These are phyloP conservation scores for Apoda limacodes DNA, from an alignment of 2,888 invertebrate species.

Conservation along the genomic window DNA sequence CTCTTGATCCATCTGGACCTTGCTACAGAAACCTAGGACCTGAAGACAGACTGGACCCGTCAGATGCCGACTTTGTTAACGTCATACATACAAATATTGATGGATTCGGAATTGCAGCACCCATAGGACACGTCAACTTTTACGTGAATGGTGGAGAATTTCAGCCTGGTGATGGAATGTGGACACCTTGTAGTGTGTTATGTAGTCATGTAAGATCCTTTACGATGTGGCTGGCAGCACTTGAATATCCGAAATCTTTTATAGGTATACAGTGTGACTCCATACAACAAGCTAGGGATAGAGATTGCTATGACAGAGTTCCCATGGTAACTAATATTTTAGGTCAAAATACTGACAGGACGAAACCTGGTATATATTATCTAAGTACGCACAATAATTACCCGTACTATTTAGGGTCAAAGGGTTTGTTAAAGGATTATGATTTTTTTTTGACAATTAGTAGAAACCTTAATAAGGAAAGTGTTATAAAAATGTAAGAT, in stretches of 20 bases:
- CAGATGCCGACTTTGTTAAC: constrained; percentile 21
- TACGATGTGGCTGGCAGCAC: constrained; percentile 31
- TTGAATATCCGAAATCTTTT: constrained; percentile 30
- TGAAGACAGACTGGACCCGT: constrained; percentile 16
- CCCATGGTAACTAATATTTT: constrained; percentile 31
- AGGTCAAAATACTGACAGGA: constrained; percentile 28
- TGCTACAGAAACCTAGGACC: constrained; percentile 20
- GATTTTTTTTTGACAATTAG: constrained; percentile 22
- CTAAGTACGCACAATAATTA: constrained; percentile 30
- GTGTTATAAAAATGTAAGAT: constrained; percentile 17
- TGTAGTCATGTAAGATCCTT: constrained; percentile 34
- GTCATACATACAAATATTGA: constrained; percentile 20
- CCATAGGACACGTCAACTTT: constrained; percentile 22
- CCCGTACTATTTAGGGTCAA: constrained; percentile 40
- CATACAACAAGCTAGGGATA: constrained; percentile 30
- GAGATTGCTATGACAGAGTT: constrained; percentile 28
- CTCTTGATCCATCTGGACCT: constrained; percentile 22
- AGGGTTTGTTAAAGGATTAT: constrained; percentile 36
- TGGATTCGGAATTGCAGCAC: constrained; percentile 18
- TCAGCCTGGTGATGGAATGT: constrained; percentile 31
- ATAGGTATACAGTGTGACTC: constrained; percentile 35
- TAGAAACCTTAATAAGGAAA: constrained; percentile 12
- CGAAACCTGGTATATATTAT: constrained; percentile 31
- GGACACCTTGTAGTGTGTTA: constrained; percentile 27
- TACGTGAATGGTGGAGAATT: constrained; percentile 27